phyloP scores from a whole-genome alignment of 2,113 vertebrate species.

The Sebastes fasciatus region DNA sequence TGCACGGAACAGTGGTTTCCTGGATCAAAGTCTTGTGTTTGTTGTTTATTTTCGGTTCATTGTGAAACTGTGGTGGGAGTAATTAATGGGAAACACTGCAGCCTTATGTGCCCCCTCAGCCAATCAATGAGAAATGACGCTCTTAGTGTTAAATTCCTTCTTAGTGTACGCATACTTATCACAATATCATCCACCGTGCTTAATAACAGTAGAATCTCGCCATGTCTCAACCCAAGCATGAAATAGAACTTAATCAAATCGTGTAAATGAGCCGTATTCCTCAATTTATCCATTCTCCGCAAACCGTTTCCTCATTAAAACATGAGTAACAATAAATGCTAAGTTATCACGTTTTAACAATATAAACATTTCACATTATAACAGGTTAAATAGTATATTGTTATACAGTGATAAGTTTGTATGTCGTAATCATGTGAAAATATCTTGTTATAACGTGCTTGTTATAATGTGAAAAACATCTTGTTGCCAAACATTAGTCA shows the following conservation, averaged over 20 bases:
- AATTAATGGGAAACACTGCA: too few species aligned
- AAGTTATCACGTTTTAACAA: too few species aligned
- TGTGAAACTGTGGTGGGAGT: too few species aligned
- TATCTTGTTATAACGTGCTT: background rate
- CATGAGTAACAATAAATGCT: background rate
- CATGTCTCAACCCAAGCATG: background rate
- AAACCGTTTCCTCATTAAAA: background rate
- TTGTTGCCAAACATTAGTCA: background rate
- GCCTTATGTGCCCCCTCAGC: too few species aligned
- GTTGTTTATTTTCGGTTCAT: too few species aligned
- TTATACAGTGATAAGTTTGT: background rate
- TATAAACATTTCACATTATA: background rate
- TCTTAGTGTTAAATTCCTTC: background rate
- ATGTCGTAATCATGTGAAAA: background rate
- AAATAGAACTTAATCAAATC: background rate
- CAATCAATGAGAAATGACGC: too few species aligned
- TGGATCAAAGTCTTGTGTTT: too few species aligned
- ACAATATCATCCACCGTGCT: background rate
- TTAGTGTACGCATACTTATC: background rate
- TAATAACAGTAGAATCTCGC: background rate
- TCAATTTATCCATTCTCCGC: background rate
- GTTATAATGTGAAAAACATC: background rate
- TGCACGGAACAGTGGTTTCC: too few species aligned
- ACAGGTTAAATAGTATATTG: background rate
- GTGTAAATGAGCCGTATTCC: background rate